Percentiles rank a stretch among this genome's conserved stretches.
Evolutionary conservation across 1,140 invertebrate genomes (phyloP).

Genomic region (Hyphantria cunea): DNA sequence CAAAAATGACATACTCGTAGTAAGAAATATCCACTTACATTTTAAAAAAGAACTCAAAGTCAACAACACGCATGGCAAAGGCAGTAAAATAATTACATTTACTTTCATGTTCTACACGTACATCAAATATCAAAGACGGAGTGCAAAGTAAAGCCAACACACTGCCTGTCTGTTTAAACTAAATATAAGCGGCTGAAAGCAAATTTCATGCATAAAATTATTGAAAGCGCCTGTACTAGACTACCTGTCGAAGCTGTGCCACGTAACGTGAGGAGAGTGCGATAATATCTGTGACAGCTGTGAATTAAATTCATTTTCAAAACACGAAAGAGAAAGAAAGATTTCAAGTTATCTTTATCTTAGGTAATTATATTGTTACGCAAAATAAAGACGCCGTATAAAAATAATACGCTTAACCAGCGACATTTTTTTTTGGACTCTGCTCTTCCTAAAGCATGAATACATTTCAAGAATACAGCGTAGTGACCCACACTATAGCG

Average conservation of each 20-base stretch:
- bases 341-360: background rate
- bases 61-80: too few species aligned
- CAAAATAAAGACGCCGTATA: too few species aligned
- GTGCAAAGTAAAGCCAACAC: slow-evolving; percentile 8
- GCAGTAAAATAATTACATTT: too few species aligned
- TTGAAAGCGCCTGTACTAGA: slow-evolving; percentile 53
- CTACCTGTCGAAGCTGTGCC: slow-evolving; percentile 50
- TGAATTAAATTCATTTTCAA: background rate
- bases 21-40: too few species aligned
- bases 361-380: too few species aligned
- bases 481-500: too few species aligned
- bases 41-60: too few species aligned
- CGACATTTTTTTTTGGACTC: too few species aligned
- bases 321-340: background rate
- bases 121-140: slow-evolving; percentile 22
- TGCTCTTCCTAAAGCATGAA: too few species aligned
- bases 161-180: slow-evolving; percentile 42
- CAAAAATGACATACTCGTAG: too few species aligned
- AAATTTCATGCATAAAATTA: slow-evolving; percentile 78
- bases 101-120: background rate
- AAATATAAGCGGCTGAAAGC: slow-evolving; percentile 49
- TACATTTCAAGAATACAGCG: too few species aligned
- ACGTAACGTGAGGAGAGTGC: slow-evolving; percentile 33
- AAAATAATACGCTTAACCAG: too few species aligned
- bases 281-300: slow-evolving; percentile 11